Evolutionary conservation across 2,113 vertebrate genomes (phyloP).

Genomic region (Heteronetta atricapilla): DNA sequence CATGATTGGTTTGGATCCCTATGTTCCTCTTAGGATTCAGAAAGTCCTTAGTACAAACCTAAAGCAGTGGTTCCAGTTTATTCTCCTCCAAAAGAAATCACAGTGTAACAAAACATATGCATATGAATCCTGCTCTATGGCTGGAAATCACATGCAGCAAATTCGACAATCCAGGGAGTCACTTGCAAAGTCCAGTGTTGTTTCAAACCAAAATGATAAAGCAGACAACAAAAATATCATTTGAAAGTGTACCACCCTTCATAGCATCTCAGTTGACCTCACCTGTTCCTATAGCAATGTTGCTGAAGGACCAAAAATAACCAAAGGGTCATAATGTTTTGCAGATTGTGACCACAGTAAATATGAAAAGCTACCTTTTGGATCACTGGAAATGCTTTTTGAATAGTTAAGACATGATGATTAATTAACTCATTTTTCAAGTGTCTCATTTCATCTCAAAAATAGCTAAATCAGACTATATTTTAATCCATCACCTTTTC

Average conservation of each 20-base stretch:
- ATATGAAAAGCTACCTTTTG: background rate
- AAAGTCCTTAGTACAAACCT: background rate
- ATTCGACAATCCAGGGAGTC: background rate
- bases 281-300: background rate
- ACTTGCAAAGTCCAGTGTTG: background rate
- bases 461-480: constrained; percentile 26
- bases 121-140: background rate
- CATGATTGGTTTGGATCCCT: background rate
- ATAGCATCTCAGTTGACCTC: background rate
- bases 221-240: background rate
- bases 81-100: background rate
- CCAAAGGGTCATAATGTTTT: background rate
- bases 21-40: background rate
- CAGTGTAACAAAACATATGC: background rate
- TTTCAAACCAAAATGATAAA: background rate
- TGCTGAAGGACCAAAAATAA: background rate
- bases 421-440: constrained; percentile 65
- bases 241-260: background rate
- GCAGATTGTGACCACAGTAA: background rate
- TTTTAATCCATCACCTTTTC: constrained; percentile 39
- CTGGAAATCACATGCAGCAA: background rate
- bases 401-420: constrained; percentile 23
- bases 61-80: background rate
- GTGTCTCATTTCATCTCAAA: constrained; percentile 24
- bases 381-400: constrained; percentile 23